A percentile compares a stretch with the other conserved stretches of the same genome.
These are phyloP conservation scores for Formicarius rufipectus DNA, from an alignment of 2,113 vertebrate genomes.

Conservation along the genomic window DNA sequence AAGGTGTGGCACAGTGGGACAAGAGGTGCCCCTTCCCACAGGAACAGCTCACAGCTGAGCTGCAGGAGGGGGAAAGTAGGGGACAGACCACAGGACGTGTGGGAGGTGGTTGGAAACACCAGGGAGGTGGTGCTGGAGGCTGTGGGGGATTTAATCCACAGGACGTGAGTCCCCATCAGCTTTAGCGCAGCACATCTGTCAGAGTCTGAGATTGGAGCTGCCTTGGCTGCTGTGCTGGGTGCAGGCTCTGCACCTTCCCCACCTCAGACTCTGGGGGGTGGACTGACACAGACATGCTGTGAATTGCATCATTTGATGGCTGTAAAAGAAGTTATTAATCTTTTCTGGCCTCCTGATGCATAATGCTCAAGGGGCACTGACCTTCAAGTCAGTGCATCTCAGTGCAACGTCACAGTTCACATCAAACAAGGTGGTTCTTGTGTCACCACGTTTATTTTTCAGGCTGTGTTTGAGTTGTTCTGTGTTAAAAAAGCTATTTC, in stretches of 20 bases:
- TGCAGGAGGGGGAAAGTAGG: not conserved
- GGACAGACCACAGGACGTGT: rapidly evolving
- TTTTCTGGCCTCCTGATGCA: not conserved
- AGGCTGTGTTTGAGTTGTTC: not conserved
- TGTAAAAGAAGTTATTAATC: not conserved
- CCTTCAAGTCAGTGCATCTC: not conserved
- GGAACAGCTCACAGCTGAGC: not conserved
- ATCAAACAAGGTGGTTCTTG: not conserved
- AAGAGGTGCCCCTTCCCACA: not conserved
- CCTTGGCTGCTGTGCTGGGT: not conserved
- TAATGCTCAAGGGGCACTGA: not conserved
- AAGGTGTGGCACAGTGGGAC: not conserved
- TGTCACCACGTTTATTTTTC: not conserved
- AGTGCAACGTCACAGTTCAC: not conserved
- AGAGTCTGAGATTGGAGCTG: not conserved
- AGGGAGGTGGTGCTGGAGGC: not conserved
- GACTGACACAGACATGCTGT: not conserved
- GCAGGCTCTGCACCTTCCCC: not conserved
- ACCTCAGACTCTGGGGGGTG: not conserved
- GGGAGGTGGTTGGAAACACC: not conserved
- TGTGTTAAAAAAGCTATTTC: not conserved
- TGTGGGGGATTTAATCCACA: rapidly evolving
- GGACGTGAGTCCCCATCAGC: rapidly evolving
- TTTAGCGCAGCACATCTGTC: not conserved
- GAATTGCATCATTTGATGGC: not conserved